Percentiles rank a stretch among this genome's conserved stretches.
phyloP scores from a whole-genome alignment of 2,797 vertebrate species.

The Thunnus albacares region DNA sequence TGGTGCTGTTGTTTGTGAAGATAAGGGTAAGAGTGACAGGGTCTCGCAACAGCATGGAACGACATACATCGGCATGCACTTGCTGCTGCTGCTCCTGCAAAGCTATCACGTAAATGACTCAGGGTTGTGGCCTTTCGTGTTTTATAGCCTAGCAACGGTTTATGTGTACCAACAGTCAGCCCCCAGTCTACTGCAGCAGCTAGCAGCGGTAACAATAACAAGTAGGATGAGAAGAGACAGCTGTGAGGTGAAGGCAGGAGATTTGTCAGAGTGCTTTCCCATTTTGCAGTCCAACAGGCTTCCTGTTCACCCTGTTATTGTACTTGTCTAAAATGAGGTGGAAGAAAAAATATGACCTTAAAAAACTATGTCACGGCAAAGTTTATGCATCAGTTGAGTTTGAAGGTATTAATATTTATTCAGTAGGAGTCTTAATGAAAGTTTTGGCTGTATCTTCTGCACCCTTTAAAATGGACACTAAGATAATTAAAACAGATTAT shows the following conservation, averaged over 20 bases:
- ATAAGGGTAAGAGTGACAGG: slow-evolving; percentile 44
- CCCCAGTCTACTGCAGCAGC: slow-evolving; percentile 29
- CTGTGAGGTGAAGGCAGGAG: slow-evolving; percentile 67
- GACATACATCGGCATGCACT: slow-evolving; percentile 10
- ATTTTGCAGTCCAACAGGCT: slow-evolving; percentile 34
- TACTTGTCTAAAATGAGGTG: slow-evolving; percentile 12
- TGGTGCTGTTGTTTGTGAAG: slow-evolving; percentile 28
- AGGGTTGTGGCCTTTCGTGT: slow-evolving; percentile 62
- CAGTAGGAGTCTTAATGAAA: background rate
- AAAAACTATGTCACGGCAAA: background rate
- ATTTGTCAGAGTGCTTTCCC: slow-evolving; percentile 50
- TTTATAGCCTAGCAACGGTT: slow-evolving; percentile 81
- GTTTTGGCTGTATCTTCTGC: background rate
- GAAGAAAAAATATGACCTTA: background rate
- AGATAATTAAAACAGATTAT: background rate
- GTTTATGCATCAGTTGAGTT: background rate
- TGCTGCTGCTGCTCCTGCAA: slow-evolving; percentile 36
- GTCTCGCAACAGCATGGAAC: slow-evolving; percentile 20
- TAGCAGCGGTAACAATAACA: slow-evolving; percentile 77
- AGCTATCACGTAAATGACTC: slow-evolving; percentile 51
- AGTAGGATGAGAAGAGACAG: slow-evolving; percentile 73
- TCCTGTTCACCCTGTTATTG: slow-evolving; percentile 33
- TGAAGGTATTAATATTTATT: background rate
- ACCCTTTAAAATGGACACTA: background rate
- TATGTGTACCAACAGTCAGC: slow-evolving; percentile 72